A percentile compares a stretch with the other conserved stretches of the same genome.
phyloP scores from a whole-genome alignment of 92 coral and sea anemone genomes.

The Chrysogorgia sp. region DNA sequence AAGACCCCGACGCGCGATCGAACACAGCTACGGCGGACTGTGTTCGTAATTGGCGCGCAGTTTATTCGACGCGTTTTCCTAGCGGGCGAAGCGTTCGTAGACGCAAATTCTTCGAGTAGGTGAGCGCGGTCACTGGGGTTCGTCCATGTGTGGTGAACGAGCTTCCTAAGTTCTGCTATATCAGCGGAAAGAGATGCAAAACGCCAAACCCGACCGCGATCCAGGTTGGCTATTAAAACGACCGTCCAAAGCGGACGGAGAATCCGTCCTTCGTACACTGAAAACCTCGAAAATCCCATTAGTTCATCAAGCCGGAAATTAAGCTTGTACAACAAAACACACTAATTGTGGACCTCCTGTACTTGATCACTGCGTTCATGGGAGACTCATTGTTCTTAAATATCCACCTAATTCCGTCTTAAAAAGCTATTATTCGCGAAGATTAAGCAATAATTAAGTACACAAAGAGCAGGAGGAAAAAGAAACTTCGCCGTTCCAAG shows the following conservation, averaged over 20 bases:
- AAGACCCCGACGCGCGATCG: neutral
- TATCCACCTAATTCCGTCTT: neutral
- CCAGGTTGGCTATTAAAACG: neutral
- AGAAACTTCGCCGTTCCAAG: no score
- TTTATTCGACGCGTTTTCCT: neutral
- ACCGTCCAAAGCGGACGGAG: no score
- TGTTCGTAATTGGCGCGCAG: neutral
- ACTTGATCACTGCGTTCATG: neutral
- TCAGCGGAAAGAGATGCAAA: neutral
- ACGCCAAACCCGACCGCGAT: neutral
- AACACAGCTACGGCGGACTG: neutral
- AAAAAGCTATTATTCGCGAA: neutral
- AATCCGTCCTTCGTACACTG: no score
- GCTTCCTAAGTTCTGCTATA: neutral
- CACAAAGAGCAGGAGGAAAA: neutral
- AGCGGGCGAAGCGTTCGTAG: neutral
- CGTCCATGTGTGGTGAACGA: neutral
- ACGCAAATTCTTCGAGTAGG: neutral
- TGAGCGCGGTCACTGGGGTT: neutral
- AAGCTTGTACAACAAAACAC: constrained; percentile 5
- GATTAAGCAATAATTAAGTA: neutral
- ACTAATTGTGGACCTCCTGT: constrained; percentile 42
- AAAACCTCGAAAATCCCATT: neutral
- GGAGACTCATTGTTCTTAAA: neutral
- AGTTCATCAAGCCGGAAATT: constrained; percentile 5